These are phyloP conservation scores for Lichenostomus cassidix DNA, from an alignment of 2,113 vertebrate genomes.

Conservation along the genomic window DNA sequence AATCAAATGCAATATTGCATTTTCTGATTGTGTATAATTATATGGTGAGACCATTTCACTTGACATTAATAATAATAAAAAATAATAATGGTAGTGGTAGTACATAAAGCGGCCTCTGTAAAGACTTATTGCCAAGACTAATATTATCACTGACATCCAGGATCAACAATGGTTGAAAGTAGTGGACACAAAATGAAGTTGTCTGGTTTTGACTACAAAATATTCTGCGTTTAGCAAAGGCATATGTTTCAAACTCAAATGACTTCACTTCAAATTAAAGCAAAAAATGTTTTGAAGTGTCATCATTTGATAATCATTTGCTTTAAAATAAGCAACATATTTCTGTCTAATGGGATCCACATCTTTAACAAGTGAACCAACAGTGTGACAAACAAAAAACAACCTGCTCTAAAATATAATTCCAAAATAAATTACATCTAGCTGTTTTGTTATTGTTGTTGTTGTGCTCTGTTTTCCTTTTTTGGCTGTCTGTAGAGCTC, in stretches of 20 bases:
- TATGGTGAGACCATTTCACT: not conserved
- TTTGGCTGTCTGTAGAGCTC: slow-evolving; percentile 1
- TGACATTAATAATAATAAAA: not conserved
- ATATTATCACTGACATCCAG: slow-evolving; percentile 25
- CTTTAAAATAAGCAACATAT: slow-evolving; percentile 74
- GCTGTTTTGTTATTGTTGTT: not conserved
- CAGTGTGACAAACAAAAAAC: slow-evolving; percentile 54
- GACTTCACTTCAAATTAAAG: slow-evolving; percentile 76
- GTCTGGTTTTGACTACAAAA: slow-evolving; percentile 62
- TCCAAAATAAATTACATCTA: slow-evolving; percentile 41
- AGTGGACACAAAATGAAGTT: slow-evolving; percentile 54
- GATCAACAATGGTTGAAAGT: slow-evolving; percentile 47
- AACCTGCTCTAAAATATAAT: slow-evolving; percentile 58
- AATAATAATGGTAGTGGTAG: not conserved
- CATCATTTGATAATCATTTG: slow-evolving; percentile 76
- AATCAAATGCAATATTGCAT: not conserved
- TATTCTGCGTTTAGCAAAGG: slow-evolving; percentile 63
- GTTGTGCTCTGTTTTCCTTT: slow-evolving; percentile 44
- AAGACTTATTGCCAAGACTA: not conserved
- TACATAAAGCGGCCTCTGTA: not conserved
- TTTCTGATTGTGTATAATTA: not conserved
- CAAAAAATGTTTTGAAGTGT: slow-evolving; percentile 75
- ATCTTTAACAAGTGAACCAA: slow-evolving; percentile 63
- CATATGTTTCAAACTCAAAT: slow-evolving; percentile 80
- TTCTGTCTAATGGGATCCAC: slow-evolving; percentile 67